Evolutionary conservation across 2,113 vertebrate species (phyloP).

Genomic region (Chionodraco myersi): DNA sequence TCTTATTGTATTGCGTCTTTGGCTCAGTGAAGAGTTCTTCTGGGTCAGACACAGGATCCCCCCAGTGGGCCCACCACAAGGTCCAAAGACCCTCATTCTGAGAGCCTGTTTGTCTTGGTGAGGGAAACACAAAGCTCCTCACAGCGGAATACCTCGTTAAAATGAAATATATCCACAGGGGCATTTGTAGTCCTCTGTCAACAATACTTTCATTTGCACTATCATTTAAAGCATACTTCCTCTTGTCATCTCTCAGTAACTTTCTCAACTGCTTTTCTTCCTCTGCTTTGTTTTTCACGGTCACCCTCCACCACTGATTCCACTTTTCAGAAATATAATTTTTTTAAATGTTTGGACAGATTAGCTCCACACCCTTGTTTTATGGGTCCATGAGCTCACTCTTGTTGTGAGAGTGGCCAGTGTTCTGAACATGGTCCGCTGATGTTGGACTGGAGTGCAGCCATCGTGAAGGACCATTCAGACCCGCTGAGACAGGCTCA

Average conservation of each 20-base stretch:
- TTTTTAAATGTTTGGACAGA: slow-evolving; percentile 43
- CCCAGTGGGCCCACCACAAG: slow-evolving; percentile 52
- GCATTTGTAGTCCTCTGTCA: slow-evolving; percentile 52
- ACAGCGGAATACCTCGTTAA: slow-evolving; percentile 62
- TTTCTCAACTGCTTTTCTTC: slow-evolving; percentile 13
- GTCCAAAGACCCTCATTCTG: slow-evolving; percentile 52
- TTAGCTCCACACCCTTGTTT: slow-evolving; percentile 73
- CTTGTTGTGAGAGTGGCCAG: slow-evolving; percentile 49
- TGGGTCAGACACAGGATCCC: slow-evolving; percentile 68
- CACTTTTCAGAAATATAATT: slow-evolving; percentile 27
- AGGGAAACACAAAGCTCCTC: slow-evolving; percentile 58
- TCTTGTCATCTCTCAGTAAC: slow-evolving; percentile 15
- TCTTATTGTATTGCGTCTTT: slow-evolving; percentile 48
- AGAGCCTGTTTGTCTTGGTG: slow-evolving; percentile 76
- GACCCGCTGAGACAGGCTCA: slow-evolving; percentile 48
- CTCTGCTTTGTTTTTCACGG: neutral
- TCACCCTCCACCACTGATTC: slow-evolving; percentile 2
- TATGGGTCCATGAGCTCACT: slow-evolving; percentile 71
- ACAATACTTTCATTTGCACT: slow-evolving; percentile 26
- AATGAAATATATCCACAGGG: slow-evolving; percentile 62
- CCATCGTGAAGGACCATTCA: slow-evolving; percentile 25
- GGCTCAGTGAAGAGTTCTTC: slow-evolving; percentile 50
- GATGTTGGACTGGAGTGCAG: slow-evolving; percentile 39
- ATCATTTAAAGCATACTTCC: slow-evolving; percentile 26
- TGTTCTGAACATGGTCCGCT: slow-evolving; percentile 48